Base-by-base conservation (phyloP, 2,888 invertebrate genomes). In the Diadegma fenestrale region DNA sequence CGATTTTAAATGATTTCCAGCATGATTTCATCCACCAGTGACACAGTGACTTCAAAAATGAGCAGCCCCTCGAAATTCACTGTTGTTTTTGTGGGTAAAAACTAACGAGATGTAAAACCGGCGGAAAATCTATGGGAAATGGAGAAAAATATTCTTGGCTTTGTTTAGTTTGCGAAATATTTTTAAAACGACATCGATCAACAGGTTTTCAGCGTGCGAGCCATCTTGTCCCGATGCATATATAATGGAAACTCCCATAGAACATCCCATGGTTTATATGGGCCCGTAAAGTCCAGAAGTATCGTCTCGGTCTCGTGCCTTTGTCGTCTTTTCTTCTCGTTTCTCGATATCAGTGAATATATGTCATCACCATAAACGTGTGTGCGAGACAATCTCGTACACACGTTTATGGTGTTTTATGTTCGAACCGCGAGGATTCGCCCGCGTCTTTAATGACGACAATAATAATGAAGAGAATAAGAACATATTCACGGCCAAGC, bases 391-490 rank as follows among this genome's bases (percentile, higher is more conserved):
- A 12, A 19, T 43, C 8, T 14, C 37, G 10, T 10, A 19, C 22
- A 43, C 72, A 45, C 66, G 48, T n/a, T 54, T 22, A 22, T 8
- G 19, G 51, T 48, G 26, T 63, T 82, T 69, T 58, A 64, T 64
- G 41, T 61, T 61, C 10, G 14, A 61, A 69, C 66, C 58, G n/a
- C 61, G 69, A n/a, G 30, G 30, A 54, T 58, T 58, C 58, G 41
- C 37, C 22, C 54, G 64, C 17, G 58, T 58, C 82, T 82, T 73
- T 72, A 69, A 78, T 48, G 86, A 84, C 79, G 48, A 43, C 17
- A 64, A 84, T 81, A 84, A 84, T 75, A 81, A 86, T 58, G 26
- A 14, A 84, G 68, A 61, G 78, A 84, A 37, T 26, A 30, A 79
- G 30, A 81, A 30, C 26, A 30, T 75, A 84, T 84, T 81, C 75